Conservation (phyloP, 2,888 invertebrate genomes). For the Chrysolina oricalcia region DNA sequence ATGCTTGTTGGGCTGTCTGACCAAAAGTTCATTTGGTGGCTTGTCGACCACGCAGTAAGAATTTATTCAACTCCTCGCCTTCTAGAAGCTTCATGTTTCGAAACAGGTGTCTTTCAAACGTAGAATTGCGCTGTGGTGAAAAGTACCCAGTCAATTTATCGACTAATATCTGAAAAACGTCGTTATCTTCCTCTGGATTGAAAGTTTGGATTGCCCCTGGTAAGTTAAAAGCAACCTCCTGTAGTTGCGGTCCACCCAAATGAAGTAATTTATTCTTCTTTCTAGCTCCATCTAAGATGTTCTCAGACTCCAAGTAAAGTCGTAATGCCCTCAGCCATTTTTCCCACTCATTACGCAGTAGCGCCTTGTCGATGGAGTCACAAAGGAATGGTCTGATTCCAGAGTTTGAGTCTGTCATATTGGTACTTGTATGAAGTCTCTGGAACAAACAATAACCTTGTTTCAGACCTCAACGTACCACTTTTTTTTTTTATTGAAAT, state of each 20-base stretch:
- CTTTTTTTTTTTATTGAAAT: too few relatives aligned
- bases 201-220: constrained; percentile 57
- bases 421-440: too few relatives aligned
- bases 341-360: constrained; percentile 55
- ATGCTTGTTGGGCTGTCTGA: constrained; percentile 49
- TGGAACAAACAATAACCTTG: neutral
- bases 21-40: constrained; percentile 61
- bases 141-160: constrained; percentile 60
- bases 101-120: constrained; percentile 61
- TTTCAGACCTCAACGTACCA: too few relatives aligned
- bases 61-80: constrained; percentile 61
- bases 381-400: constrained; percentile 50
- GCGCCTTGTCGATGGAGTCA: constrained; percentile 55
- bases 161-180: too few relatives aligned
- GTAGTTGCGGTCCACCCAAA: constrained; percentile 58
- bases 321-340: constrained; percentile 58
- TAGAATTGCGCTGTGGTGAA: constrained; percentile 59
- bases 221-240: constrained; percentile 57
- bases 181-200: too few relatives aligned
- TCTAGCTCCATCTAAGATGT: constrained; percentile 50
- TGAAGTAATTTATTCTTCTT: constrained; percentile 58
- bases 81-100: constrained; percentile 56
- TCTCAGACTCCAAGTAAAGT: constrained; percentile 58
- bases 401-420: neutral
- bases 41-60: constrained; percentile 59